Evolutionary conservation across 2,797 vertebrate genomes (phyloP).

Genomic region (Alca torda): DNA sequence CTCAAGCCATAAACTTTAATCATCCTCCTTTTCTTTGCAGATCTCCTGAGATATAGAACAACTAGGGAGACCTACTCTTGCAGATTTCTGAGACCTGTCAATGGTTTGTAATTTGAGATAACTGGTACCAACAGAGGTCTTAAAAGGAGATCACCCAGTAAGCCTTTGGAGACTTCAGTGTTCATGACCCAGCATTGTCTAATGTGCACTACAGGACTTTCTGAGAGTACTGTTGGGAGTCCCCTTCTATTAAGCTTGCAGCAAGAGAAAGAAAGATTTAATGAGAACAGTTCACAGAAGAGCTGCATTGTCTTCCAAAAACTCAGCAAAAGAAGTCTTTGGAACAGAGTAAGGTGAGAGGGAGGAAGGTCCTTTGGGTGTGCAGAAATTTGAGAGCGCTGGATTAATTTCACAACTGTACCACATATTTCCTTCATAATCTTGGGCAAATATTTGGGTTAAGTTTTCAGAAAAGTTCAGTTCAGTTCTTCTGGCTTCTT

Average conservation of each 20-base stretch:
- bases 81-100: not conserved
- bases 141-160: not conserved
- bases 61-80: not conserved
- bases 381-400: not conserved
- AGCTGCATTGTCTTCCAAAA: not conserved
- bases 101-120: not conserved
- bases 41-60: not conserved
- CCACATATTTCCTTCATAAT: not conserved
- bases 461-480: not conserved
- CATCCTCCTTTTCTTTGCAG: not conserved
- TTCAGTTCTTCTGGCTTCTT: not conserved
- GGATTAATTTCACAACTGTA: not conserved
- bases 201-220: not conserved
- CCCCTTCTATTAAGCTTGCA: not conserved
- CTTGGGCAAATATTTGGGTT: not conserved
- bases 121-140: not conserved
- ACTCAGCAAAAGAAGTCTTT: not conserved
- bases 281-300: not conserved
- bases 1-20: not conserved
- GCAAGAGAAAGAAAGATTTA: not conserved
- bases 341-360: not conserved
- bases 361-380: not conserved
- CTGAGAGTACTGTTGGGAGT: not conserved
- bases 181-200: not conserved
- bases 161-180: not conserved